Evolutionary conservation across 2,113 vertebrate species (phyloP).

Genomic region (Lasiurus borealis): DNA sequence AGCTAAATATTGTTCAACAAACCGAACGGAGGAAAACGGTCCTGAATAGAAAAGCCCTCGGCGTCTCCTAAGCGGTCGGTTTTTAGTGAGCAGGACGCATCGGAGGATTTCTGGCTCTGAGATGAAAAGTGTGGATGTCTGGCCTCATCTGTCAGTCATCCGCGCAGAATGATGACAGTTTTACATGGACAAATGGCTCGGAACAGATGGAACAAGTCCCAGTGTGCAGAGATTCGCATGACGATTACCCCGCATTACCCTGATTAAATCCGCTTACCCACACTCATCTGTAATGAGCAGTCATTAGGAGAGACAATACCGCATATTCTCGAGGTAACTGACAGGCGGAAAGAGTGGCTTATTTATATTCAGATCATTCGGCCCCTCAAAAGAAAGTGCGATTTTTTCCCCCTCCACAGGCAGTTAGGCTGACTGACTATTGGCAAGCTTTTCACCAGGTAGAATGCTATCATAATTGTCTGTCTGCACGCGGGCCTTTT

Average conservation of each 20-base stretch:
- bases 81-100: background rate
- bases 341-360: conserved; percentile 51
- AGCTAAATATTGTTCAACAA: background rate
- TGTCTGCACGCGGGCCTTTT: background rate
- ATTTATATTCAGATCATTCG: conserved; percentile 66
- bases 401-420: background rate
- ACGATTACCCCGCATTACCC: conserved; percentile 54
- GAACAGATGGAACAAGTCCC: conserved; percentile 66
- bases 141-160: conserved; percentile 56
- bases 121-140: background rate
- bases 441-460: conserved; percentile 22
- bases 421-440: fast-evolving
- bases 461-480: background rate
- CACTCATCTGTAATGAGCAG: conserved; percentile 57
- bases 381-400: conserved; percentile 14
- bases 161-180: conserved; percentile 24
- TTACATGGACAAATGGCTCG: conserved; percentile 48
- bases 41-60: background rate
- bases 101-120: conserved; percentile 28
- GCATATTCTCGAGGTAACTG: conserved; percentile 50
- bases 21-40: background rate
- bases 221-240: conserved; percentile 44
- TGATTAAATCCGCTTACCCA: conserved; percentile 68
- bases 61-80: background rate
- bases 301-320: conserved; percentile 65